Evolutionary conservation across 2,888 invertebrate genomes (phyloP), one percentile per base, ranked within the genome.

Genomic region (Slavum lentiscoides): DNA sequence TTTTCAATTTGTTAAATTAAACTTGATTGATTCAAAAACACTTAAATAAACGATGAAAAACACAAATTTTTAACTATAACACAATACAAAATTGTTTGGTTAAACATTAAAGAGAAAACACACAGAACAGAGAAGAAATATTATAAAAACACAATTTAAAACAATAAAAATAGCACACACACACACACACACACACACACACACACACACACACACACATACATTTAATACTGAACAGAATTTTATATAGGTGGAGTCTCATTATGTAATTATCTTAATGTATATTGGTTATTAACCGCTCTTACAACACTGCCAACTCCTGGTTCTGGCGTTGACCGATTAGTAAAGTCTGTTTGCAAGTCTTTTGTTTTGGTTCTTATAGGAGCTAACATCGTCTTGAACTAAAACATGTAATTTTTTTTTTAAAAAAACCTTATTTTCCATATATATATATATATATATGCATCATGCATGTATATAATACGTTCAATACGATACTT

Each of bases 331-430:
- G 77, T 80, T 70, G 62, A 64, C 15, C 70, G 77, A 72, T 80
- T 80, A 55, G 37, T 64, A 64, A 70, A 70, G 53, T 80, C 70
- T 62, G 77, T 55, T 23, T 80, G 77, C 21, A 80, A 70, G 53
- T 80, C 77, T 80, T 80, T 80, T 55, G 77, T 80, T 70, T 80
- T 80, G 13, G 77, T 80, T 80, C 64, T 80, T 64, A 80, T 80
- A 55, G 77, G 77, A 53, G 70, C 77, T 37, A 80, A 80, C 77
- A 80, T 70, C 30, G 77, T 80, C 69, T 80, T 80, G 64, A 80
- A 80, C 77, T 80, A 70, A 62, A 72, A 64, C 5, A 53, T 23
- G 66, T 43, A 21, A 9, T 59, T 69, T 55, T 15, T 30, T 30
- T 30, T 30, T 30, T 30, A 30, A 30, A n/a, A n/a, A n/a, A 30